Conservation (phyloP, 2,797 vertebrate genomes). For the Cygnus olor region DNA sequence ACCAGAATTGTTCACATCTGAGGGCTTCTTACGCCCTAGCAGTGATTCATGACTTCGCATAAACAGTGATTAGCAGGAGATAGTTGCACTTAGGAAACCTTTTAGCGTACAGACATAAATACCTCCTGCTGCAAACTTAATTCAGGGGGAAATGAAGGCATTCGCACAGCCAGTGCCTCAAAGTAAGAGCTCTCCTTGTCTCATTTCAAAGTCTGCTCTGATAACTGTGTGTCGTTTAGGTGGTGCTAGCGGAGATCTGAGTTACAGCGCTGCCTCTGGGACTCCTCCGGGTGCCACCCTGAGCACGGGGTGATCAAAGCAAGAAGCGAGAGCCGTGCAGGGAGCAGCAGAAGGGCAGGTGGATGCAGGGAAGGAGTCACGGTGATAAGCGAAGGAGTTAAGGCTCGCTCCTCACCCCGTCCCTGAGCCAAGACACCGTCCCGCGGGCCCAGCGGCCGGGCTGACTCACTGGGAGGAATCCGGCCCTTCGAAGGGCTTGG, state of each 20-base stretch:
- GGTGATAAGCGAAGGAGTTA: slow-evolving; percentile 15
- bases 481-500: not conserved
- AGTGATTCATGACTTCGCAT: slow-evolving; percentile 44
- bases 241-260: not conserved
- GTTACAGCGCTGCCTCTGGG: not conserved
- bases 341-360: slow-evolving; percentile 26
- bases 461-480: not conserved
- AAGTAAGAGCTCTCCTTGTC: not conserved
- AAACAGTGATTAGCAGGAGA: slow-evolving; percentile 8
- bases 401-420: not conserved
- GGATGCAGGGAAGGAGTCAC: not conserved
- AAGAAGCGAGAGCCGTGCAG: slow-evolving; percentile 3
- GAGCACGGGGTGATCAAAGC: not conserved
- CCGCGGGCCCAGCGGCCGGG: not conserved
- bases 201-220: not conserved
- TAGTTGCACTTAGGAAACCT: not conserved
- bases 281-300: not conserved
- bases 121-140: not conserved
- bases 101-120: not conserved
- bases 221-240: not conserved
- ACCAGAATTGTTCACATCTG: not conserved
- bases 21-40: slow-evolving; percentile 7
- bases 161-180: not conserved
- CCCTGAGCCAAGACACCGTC: not conserved
- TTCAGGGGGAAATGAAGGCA: not conserved